A percentile compares a stretch with the other conserved stretches of the same genome.
Conservation (phyloP, 2,797 vertebrate genomes). For the Mastacembelus armatus region DNA sequence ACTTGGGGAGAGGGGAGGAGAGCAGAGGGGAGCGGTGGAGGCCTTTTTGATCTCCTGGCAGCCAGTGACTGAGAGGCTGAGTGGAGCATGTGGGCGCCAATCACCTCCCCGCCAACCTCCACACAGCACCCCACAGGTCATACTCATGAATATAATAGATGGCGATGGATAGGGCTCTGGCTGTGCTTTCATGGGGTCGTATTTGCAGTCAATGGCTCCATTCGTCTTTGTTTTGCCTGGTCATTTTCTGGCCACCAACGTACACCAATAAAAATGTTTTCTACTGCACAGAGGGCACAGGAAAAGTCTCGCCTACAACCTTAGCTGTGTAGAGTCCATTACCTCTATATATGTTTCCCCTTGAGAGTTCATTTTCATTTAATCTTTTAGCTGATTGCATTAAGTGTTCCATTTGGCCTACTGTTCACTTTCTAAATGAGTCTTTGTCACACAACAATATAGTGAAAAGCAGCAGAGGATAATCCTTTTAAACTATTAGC, state of each 20-base stretch:
- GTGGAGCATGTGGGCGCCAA: conserved; percentile 72
- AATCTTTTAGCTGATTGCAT: conserved; percentile 11
- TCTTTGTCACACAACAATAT: conserved; percentile 29
- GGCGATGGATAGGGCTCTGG: conserved; percentile 60
- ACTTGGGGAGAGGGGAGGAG: conserved; percentile 53
- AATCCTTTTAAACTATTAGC: conserved; percentile 62
- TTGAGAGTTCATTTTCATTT: conserved; percentile 16
- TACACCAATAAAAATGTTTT: conserved; percentile 60
- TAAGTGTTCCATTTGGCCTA: background rate
- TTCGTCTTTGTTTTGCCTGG: conserved; percentile 71
- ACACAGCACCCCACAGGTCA: conserved; percentile 57
- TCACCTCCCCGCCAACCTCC: conserved; percentile 34
- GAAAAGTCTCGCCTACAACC: conserved; percentile 23
- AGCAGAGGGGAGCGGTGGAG: conserved; percentile 55
- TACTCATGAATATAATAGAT: conserved; percentile 76
- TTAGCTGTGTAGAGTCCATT: conserved; percentile 5
- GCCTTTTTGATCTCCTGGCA: conserved; percentile 74
- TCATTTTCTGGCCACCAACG: conserved; percentile 62
- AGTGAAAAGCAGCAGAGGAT: conserved; percentile 19
- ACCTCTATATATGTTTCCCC: background rate
- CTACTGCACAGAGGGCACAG: conserved; percentile 22
- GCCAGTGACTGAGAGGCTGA: conserved; percentile 63
- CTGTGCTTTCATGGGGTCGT: conserved; percentile 67
- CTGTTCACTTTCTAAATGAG: conserved; percentile 36
- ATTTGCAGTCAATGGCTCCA: conserved; percentile 76